These are phyloP conservation scores for Catonia carolina DNA, from an alignment of 2,888 invertebrate genomes.

Conservation along the genomic window DNA sequence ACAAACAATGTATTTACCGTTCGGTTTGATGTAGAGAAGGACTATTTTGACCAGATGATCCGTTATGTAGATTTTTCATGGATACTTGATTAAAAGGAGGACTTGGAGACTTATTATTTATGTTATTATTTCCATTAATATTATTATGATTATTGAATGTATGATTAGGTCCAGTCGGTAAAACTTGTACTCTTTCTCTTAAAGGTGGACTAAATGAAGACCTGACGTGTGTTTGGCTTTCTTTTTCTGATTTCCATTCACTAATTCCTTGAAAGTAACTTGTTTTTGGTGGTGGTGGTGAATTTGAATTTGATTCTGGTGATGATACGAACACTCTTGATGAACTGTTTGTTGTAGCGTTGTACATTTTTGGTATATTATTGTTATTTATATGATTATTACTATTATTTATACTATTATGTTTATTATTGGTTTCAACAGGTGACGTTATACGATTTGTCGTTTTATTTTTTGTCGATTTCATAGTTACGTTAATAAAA, in stretches of 20 bases:
- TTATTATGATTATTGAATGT: too few relatives aligned
- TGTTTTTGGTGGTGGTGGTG: conserved; percentile 40
- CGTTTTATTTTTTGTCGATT: conserved; percentile 48
- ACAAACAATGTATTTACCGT: too few relatives aligned
- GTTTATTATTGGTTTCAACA: too few relatives aligned
- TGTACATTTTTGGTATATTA: conserved; percentile 37
- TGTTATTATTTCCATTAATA: too few relatives aligned
- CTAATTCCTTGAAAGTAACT: conserved; percentile 56
- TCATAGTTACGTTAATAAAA: conserved; percentile 71
- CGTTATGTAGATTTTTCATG: conserved; percentile 11
- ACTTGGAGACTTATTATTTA: conserved; percentile 28
- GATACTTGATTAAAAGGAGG: conserved; percentile 19
- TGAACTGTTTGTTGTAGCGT: conserved; percentile 44
- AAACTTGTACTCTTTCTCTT: conserved; percentile 35
- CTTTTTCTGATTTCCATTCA: conserved; percentile 55
- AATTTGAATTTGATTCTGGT: conserved; percentile 46
- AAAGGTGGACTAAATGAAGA: conserved; percentile 22
- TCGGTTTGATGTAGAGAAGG: neutral
- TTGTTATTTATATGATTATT: too few relatives aligned
- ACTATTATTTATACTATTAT: too few relatives aligned
- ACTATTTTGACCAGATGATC: neutral
- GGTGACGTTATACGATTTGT: conserved; percentile 40
- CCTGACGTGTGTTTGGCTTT: conserved; percentile 18
- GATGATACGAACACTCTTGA: conserved; percentile 51
- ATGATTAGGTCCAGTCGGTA: conserved; percentile 36